Evolutionary conservation across 1,140 invertebrate genomes (phyloP), one percentile per base, ranked within the genome.

Genomic region (Pygmarrhopalites habei): DNA sequence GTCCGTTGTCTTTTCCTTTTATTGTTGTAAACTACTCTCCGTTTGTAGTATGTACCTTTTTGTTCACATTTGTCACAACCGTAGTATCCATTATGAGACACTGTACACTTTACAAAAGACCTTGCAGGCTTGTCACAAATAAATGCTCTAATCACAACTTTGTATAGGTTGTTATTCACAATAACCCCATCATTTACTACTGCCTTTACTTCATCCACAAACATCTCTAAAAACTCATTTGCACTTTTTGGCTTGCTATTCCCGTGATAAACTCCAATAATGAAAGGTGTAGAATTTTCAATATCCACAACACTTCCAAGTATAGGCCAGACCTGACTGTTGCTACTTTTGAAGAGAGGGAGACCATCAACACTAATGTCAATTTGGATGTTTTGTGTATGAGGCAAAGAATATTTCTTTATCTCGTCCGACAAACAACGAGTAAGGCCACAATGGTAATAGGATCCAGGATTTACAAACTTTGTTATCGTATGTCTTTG

Each of bases 91-190:
- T 61, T 67, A 53, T 74, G 73, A 29, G 68, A 65, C 71, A 73
- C 76, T 2, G 67, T 69, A 12, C 60, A 32, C 55, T 73, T 72
- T 7, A 78, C 57, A 66, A 74, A 77, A 25, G 73, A 68, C 64
- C 73, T 72, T 14, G 76, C 78, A 7, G 75, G 76, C 0, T 73
- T 68, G 72, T 77, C 76, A 66, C 72, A 76, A 53, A 77, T 67
- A 53, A 77, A 47, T 25, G 62, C 68, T 7, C 49, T 60, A 15
- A 26, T 32, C 30, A 32, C 4, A 12, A 14, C 30, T 35, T 28
- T 19, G 3, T 14, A 3, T 21, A 2, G 3, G 35, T 14, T 14
- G 19, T 28, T 15, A 4, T 56, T 35, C 5, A 35, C 15, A 7
- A 15, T 35, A 35, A n/a, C n/a, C n/a, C 32, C 32, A 35, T 35